Percentiles rank a stretch among this genome's conserved stretches.
Evolutionary conservation across 2,797 vertebrate species (phyloP).

Genomic region (Aeoliscus strigatus): DNA sequence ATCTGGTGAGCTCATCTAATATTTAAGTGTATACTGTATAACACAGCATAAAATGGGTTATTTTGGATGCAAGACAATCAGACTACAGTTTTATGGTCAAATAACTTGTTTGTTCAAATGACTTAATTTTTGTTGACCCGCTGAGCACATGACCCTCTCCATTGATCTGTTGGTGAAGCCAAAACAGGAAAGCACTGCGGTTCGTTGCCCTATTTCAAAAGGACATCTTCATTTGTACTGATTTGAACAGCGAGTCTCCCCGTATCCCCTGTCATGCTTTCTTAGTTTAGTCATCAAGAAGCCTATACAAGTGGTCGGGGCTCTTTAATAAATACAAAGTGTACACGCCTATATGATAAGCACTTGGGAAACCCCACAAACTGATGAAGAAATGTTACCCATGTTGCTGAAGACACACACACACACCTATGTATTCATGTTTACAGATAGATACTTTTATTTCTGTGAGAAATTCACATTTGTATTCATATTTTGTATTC

Average conservation of each 20-base stretch:
- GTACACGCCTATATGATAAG: constrained; percentile 20
- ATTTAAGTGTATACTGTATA: too few relatives aligned
- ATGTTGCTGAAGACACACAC: too few relatives aligned
- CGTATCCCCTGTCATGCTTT: constrained; percentile 24
- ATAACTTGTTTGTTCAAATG: too few relatives aligned
- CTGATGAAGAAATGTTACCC: too few relatives aligned
- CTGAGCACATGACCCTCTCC: constrained; percentile 18
- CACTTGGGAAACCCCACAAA: too few relatives aligned
- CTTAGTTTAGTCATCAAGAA: constrained; percentile 24
- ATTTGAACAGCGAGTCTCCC: constrained; percentile 30
- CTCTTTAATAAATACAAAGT: constrained; percentile 12
- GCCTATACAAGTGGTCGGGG: constrained; percentile 14
- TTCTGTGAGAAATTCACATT: too few relatives aligned
- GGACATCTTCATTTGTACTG: constrained; percentile 60
- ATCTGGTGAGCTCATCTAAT: too few relatives aligned
- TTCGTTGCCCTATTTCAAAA: constrained; percentile 43
- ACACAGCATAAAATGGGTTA: constrained; percentile 33
- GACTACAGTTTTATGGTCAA: constrained; percentile 33
- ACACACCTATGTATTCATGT: too few relatives aligned
- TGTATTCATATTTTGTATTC: too few relatives aligned
- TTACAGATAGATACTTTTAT: too few relatives aligned
- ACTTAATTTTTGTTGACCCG: constrained; percentile 33
- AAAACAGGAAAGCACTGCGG: constrained; percentile 22
- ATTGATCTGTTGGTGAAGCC: constrained; percentile 36
- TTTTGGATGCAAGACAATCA: constrained; percentile 13